A percentile compares a stretch with the other conserved stretches of the same genome.
Conservation (phyloP, 2,888 invertebrate genomes). For the Acleris sparsana region DNA sequence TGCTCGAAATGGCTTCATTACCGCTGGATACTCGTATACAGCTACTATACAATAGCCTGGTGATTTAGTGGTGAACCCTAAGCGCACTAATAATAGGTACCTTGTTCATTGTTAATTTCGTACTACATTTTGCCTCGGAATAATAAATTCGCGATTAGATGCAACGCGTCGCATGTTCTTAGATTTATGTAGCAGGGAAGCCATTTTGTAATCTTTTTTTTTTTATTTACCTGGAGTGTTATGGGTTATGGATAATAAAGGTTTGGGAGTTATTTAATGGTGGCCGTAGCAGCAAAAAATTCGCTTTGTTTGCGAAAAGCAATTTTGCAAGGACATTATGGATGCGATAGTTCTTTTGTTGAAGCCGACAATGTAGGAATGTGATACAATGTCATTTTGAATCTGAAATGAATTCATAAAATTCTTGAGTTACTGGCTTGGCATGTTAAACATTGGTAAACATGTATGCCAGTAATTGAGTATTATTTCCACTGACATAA, state of each 20-base stretch:
- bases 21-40: conserved; percentile 61
- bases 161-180: conserved; percentile 68
- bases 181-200: conserved; percentile 71
- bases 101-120: conserved; percentile 77
- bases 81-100: conserved; percentile 70
- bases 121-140: conserved; percentile 70
- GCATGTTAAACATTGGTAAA: background rate
- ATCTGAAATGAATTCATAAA: background rate
- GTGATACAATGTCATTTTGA: conserved; percentile 32
- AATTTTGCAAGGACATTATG: conserved; percentile 68
- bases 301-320: conserved; percentile 68
- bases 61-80: conserved; percentile 67
- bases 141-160: conserved; percentile 82
- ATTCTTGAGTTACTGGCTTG: background rate
- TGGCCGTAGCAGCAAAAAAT: conserved; percentile 71
- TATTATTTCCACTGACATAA: no score
- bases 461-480: no score
- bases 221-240: conserved; percentile 72
- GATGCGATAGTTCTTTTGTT: conserved; percentile 62
- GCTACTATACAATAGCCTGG: conserved; percentile 50
- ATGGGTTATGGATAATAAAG: conserved; percentile 56
- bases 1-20: conserved; percentile 77
- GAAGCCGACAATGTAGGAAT: conserved; percentile 58
- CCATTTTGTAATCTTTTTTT: conserved; percentile 58
- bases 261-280: conserved; percentile 67